Base-by-base conservation (phyloP, 1,140 invertebrate species). In the Meloidogyne hapla region DNA sequence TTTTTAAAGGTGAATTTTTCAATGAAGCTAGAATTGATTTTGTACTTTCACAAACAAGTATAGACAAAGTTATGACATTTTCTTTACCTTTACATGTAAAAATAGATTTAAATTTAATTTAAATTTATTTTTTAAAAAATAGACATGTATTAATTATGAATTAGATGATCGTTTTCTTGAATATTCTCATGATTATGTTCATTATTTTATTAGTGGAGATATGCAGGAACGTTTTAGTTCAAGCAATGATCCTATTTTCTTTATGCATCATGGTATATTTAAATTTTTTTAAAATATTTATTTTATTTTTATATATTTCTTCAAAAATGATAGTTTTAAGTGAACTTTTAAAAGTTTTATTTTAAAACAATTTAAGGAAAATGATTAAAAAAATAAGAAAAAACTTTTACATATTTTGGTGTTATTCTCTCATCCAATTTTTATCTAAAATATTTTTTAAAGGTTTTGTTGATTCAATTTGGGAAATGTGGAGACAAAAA, bases 401-500 rank as follows among this genome's bases (percentile, higher is more conserved):
- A n/a, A n/a, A n/a, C n/a, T n/a, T n/a, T n/a, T n/a, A n/a, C n/a
- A n/a, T n/a, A n/a, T n/a, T n/a, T n/a, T n/a, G n/a, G n/a, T n/a
- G n/a, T n/a, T n/a, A n/a, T n/a, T n/a, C n/a, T n/a, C n/a, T n/a
- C n/a, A n/a, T n/a, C 65, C 87, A 83, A 83, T 18, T 69, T 33
- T 18, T 33, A 33, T 33, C 33, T 33, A 33, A 33, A 33, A 33
- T 33, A 33, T 8, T 33, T 33, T 33, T 48, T 74, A 61, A 15
- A 69, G 77, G 81, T 9, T 89, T 88, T 80, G 82, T 89, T n/a
- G 89, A 89, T 77, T 83, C 48, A 26, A 68, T 87, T 56, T 88
- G 86, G 86, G 87, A 87, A 61, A 66, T 79, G 69, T 87, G 88
- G 86, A 42, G 87, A 61, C 81, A 86, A 70, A 75, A 64, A 33